These are phyloP conservation scores for Andrena cerasifolii DNA, from an alignment of 1,140 invertebrate species.

Conservation along the genomic window DNA sequence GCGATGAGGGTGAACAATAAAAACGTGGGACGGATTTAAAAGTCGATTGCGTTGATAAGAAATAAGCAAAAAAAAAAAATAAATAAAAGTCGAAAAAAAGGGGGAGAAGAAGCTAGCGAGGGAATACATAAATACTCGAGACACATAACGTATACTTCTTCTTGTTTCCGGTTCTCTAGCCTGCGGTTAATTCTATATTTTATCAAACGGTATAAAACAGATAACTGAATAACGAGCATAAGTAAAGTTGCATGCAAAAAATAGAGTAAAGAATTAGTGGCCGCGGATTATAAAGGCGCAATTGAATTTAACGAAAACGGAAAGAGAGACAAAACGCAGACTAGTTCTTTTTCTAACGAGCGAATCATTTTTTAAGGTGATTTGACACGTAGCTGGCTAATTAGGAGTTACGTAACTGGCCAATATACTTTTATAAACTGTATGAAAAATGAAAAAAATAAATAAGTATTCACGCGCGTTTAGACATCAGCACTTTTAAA, in stretches of 20 bases:
- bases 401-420: constrained; percentile 55
- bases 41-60: background rate
- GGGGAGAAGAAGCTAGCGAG: background rate
- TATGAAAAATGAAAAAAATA: constrained; percentile 52
- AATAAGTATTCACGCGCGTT: constrained; percentile 63
- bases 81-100: background rate
- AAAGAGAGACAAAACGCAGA: constrained; percentile 9
- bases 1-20: background rate
- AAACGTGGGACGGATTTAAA: background rate
- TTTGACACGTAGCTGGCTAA: constrained; percentile 50
- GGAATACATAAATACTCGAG: constrained; percentile 13
- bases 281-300: constrained; percentile 19
- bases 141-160: constrained; percentile 17
- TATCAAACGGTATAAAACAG: constrained; percentile 28
- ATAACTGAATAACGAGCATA: constrained; percentile 42
- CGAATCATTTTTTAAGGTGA: constrained; percentile 52
- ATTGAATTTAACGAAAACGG: constrained; percentile 40
- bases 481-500: constrained; percentile 68
- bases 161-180: constrained; percentile 40
- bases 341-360: constrained; percentile 56
- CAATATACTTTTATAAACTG: constrained; percentile 68
- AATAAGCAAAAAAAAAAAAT: background rate
- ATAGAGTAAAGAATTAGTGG: constrained; percentile 40
- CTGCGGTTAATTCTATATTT: constrained; percentile 26
- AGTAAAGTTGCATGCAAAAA: constrained; percentile 49